A percentile compares a stretch with the other conserved stretches of the same genome.
These are phyloP conservation scores for Helleia helle DNA, from an alignment of 2,888 invertebrate genomes.

Conservation along the genomic window DNA sequence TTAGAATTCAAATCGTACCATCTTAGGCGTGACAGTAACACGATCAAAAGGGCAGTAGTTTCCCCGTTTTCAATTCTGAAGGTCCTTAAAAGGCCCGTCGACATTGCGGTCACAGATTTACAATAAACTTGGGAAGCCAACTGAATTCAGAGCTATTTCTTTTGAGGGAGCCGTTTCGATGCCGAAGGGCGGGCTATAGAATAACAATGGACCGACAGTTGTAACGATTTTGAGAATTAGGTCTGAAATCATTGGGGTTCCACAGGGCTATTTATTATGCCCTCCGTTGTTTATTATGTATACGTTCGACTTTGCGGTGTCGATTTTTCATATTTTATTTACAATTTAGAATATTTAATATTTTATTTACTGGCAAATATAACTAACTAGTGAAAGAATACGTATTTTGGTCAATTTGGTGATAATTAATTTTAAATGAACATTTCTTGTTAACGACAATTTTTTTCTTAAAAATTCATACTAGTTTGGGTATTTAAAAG, in stretches of 20 bases:
- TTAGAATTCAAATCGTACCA: slow-evolving; percentile 6
- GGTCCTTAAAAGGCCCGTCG: slow-evolving; percentile 21
- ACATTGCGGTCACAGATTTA: slow-evolving; percentile 49
- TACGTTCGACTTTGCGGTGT: neutral
- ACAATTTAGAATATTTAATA: too few species aligned
- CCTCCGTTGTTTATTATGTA: slow-evolving; percentile 14
- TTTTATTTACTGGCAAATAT: too few species aligned
- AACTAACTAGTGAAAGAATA: too few species aligned
- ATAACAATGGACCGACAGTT: slow-evolving; percentile 31
- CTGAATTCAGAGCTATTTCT: slow-evolving; percentile 44
- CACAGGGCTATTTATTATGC: slow-evolving; percentile 24
- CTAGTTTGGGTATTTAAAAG: too few species aligned
- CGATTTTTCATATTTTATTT: too few species aligned
- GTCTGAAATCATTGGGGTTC: slow-evolving; percentile 25
- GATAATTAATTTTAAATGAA: too few species aligned
- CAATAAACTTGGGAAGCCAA: slow-evolving; percentile 45
- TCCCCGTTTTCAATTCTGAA: slow-evolving; percentile 20
- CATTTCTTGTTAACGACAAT: too few species aligned
- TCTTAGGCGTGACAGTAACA: slow-evolving; percentile 15
- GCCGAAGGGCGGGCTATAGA: slow-evolving; percentile 14
- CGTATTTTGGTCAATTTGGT: too few species aligned
- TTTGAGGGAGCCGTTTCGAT: slow-evolving; percentile 30
- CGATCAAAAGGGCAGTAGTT: slow-evolving; percentile 15
- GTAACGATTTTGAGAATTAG: slow-evolving; percentile 25
- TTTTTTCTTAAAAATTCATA: too few species aligned